Conservation (phyloP, 2,797 vertebrate genomes). For the Otolemur crassicaudatus region DNA sequence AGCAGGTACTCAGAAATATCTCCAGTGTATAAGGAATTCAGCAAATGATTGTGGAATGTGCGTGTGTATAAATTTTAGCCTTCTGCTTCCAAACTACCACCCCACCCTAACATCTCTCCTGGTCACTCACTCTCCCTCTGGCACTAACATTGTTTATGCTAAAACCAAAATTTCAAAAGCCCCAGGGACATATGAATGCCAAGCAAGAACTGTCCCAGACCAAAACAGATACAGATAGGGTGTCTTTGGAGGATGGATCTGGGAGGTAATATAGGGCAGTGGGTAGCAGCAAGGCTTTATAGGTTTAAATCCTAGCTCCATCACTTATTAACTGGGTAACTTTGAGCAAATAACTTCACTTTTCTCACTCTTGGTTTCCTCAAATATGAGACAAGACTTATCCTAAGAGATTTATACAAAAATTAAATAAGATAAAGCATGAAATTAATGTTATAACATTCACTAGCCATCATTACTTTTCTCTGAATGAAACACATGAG, state of each 20-base stretch:
- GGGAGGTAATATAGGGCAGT: not conserved
- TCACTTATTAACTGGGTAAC: not conserved
- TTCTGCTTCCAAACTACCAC: not conserved
- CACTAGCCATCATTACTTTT: not conserved
- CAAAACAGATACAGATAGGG: not conserved
- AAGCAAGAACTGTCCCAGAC: not conserved
- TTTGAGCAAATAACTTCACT: not conserved
- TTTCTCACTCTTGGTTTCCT: not conserved
- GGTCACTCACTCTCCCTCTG: not conserved
- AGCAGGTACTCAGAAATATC: not conserved
- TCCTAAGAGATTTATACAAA: not conserved
- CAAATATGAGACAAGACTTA: not conserved
- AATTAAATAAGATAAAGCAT: not conserved
- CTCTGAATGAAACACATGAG: not conserved
- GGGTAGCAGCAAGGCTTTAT: not conserved
- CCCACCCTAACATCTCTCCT: not conserved
- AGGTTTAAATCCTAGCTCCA: not conserved
- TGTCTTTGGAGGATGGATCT: not conserved
- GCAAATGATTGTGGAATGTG: not conserved
- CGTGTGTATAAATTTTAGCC: not conserved
- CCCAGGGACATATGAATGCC: not conserved
- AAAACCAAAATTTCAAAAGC: not conserved
- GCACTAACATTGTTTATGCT: not conserved
- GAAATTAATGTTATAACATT: not conserved
- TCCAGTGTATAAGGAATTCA: not conserved